Evolutionary conservation across 2,797 vertebrate genomes (phyloP), one percentile per base, ranked within the genome.

Genomic region (Synanceia verrucosa): DNA sequence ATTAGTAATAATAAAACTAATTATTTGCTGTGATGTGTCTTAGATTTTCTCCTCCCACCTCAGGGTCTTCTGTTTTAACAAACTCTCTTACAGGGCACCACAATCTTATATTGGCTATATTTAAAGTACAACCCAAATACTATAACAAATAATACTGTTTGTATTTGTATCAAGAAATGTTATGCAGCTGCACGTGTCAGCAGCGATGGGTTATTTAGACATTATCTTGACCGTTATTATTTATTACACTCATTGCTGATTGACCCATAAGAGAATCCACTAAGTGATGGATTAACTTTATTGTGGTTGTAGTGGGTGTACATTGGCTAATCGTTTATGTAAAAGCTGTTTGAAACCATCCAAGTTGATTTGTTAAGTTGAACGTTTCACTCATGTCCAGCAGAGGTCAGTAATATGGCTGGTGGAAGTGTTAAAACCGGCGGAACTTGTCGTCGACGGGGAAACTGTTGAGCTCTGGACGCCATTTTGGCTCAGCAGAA

Each of bases 401-500:
- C 77, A 88, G 89, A 58, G 72, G 82, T 62, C 87, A 83, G 72
- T 63, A 52, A 26, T n/a, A 55, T 4, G 0, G 59, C 19, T n/a
- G 4, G 4, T 8, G 28, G 13, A 14, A 1, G 5, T 18, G 19
- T 23, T 21, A 16, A 33, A 6, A 65, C 18, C 9, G 18, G 26
- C 29, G 36, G 53, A 78, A 70, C 23, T 29, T 5, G 9, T 61
- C 43, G 5, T 11, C 24, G 4, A 57, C 34, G 19, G 21, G n/a
- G 83, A 86, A 86, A 79, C 82, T 81, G 67, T 1, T 7, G 9
- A 1, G 4, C n/a, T 0, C 0, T 0, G 1, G 73, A 18, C 81
- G 86, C 89, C 87, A 88, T 92, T 1, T 86, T 89, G 88, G 91
- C 24, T 88, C 86, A 9, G 5, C 2, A 3, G 1, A n/a, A 14